These are phyloP conservation scores for Thunnus maccoyii DNA, from an alignment of 2,113 vertebrate genomes.

Conservation along the genomic window DNA sequence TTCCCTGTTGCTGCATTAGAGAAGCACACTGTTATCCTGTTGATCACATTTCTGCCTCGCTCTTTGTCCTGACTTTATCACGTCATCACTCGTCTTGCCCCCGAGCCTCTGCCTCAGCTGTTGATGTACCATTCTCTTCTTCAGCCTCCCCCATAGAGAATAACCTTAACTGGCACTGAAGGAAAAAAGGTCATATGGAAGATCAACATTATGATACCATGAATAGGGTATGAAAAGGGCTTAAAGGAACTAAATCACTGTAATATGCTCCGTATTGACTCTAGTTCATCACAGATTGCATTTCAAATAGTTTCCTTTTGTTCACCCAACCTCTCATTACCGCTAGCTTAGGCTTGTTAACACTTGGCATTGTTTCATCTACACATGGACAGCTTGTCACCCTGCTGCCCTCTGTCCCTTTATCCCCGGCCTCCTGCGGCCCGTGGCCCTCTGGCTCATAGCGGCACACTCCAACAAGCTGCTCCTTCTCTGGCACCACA, in stretches of 20 bases:
- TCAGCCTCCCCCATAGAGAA: slow-evolving; percentile 10
- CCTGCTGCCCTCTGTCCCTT: slow-evolving; percentile 79
- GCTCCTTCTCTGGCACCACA: slow-evolving; percentile 74
- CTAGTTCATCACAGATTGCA: slow-evolving; percentile 59
- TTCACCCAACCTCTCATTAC: slow-evolving; percentile 69
- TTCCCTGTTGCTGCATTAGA: slow-evolving; percentile 28
- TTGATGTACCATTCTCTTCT: slow-evolving; percentile 17
- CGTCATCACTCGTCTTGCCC: slow-evolving; percentile 13
- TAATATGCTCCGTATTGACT: slow-evolving; percentile 62
- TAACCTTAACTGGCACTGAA: background rate
- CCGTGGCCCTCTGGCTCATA: slow-evolving; percentile 67
- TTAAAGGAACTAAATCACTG: slow-evolving; percentile 46
- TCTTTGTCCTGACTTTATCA: slow-evolving; percentile 25
- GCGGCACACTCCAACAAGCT: slow-evolving; percentile 84
- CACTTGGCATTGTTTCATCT: slow-evolving; percentile 77
- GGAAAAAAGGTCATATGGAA: slow-evolving; percentile 53
- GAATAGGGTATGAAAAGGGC: slow-evolving; percentile 32
- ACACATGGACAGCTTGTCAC: slow-evolving; percentile 78
- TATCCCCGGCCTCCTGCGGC: slow-evolving; percentile 57
- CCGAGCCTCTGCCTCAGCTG: slow-evolving; percentile 19
- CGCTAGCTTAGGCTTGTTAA: slow-evolving; percentile 74
- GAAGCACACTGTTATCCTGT: slow-evolving; percentile 21
- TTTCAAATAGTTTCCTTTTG: slow-evolving; percentile 69
- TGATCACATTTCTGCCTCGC: slow-evolving; percentile 17
- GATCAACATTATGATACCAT: slow-evolving; percentile 47